These are phyloP conservation scores for Platycheirus rosarum DNA, from an alignment of 2,888 invertebrate genomes.

Conservation along the genomic window DNA sequence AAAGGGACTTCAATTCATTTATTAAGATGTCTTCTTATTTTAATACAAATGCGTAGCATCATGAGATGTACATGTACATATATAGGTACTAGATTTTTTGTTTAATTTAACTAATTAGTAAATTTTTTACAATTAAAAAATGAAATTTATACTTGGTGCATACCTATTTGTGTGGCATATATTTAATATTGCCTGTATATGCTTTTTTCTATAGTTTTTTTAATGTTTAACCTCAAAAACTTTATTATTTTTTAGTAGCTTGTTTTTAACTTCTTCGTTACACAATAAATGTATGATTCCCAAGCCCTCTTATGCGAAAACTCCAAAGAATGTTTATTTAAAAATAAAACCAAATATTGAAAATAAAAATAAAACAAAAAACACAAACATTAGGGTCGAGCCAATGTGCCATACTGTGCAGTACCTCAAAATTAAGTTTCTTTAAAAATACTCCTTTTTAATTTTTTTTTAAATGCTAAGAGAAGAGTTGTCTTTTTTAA, in stretches of 20 bases:
- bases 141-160: too few species aligned
- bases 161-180: too few species aligned
- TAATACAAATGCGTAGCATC: too few species aligned
- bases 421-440: conserved; percentile 79
- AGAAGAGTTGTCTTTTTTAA: conserved; percentile 20
- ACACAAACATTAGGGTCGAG: conserved; percentile 62
- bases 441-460: not conserved
- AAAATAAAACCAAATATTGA: conserved; percentile 12
- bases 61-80: too few species aligned
- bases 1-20: too few species aligned
- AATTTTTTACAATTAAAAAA: too few species aligned
- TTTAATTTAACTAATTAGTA: too few species aligned
- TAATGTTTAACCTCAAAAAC: conserved; percentile 24
- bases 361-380: conserved; percentile 69
- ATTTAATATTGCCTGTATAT: too few species aligned
- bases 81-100: too few species aligned
- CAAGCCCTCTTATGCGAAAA: conserved; percentile 44
- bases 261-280: conserved; percentile 38
- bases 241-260: not conserved
- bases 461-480: conserved; percentile 6
- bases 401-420: conserved; percentile 83
- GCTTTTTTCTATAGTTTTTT: too few species aligned
- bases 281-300: conserved; percentile 6
- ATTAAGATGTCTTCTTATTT: too few species aligned
- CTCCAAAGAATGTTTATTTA: conserved; percentile 69